These are phyloP conservation scores for Luehdorfia chinensis DNA, from an alignment of 1,140 invertebrate species.

Conservation along the genomic window DNA sequence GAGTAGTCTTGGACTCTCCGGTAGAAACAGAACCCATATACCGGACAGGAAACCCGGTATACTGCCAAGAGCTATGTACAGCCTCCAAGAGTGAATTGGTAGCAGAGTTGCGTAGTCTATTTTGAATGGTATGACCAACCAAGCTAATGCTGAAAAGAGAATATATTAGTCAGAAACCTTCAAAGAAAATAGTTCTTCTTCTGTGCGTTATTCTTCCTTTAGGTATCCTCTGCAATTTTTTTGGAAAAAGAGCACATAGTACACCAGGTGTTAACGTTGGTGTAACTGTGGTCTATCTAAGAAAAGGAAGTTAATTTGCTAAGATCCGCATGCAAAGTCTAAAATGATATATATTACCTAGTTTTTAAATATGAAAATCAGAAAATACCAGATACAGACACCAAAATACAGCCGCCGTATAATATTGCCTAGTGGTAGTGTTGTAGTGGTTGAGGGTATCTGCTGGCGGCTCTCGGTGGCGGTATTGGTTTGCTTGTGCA, in stretches of 20 bases:
- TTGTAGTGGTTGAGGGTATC: no score
- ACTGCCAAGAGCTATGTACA: constrained; percentile 79
- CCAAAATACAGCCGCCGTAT: no score
- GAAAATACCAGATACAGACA: not conserved
- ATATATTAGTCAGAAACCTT: constrained; percentile 1
- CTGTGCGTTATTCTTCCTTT: no score
- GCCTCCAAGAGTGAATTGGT: constrained; percentile 80
- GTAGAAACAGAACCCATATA: constrained; percentile 78
- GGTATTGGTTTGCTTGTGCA: no score
- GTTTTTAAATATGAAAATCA: not conserved
- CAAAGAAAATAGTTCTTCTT: no score
- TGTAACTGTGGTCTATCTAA: not conserved
- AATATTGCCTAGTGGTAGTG: no score
- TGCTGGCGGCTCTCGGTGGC: no score
- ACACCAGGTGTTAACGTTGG: not conserved
- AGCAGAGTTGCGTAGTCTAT: constrained; percentile 50
- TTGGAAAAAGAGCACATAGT: no score
- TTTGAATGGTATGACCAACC: constrained; percentile 80
- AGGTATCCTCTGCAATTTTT: no score
- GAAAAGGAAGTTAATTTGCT: no score
- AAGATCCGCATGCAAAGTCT: no score
- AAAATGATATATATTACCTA: no score
- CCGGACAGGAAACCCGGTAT: constrained; percentile 78
- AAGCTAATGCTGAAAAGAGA: constrained; percentile 78
- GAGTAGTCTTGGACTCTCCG: constrained; percentile 88